Base-by-base conservation (phyloP, 1,140 invertebrate species). In the Propsilocerus akamusi region DNA sequence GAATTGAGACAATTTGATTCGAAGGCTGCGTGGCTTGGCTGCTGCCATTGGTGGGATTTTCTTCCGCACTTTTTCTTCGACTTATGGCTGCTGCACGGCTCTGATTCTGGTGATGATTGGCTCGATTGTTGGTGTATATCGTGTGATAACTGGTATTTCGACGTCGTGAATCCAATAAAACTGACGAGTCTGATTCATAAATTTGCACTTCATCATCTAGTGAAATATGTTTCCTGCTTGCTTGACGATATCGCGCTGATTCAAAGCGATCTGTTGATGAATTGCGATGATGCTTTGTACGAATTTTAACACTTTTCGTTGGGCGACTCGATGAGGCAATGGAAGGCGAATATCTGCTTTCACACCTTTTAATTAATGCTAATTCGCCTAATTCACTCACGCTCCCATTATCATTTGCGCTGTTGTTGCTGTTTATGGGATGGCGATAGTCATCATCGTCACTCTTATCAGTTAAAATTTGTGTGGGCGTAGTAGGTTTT, bases 1-100 rank as follows among this genome's bases (percentile, higher is more conserved):
- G 64, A 55, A 86, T 87, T 26, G 83, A 86, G 47, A 85, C 76
- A 23, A 76, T 68, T 60, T 73, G 67, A 63, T 71, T 61, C 50
- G 58, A 54, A 32, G 64, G 53, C 49, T 48, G 53, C 48, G 52
- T 37, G 37, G 59, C 48, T 54, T 49, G 58, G 54, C 50, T 50
- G 58, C 50, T 48, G 48, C 32, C 20, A 28, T 25, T 12, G 32
- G 8, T 5, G 47, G 41, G n/a, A 30, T 30, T 8, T 20, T 41
- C 8, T 41, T 41, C 34, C 22, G 17, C 34, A 41, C 34, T 41
- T 20, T 41, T 41, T 20, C 22, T 14, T 20, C 34, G 17, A 41
- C 34, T 41, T 20, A 41, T 41, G 12, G 34, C 34, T 41, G 34
- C 17, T 41, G 34, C 34, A 20, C 17, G 34, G 22, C 34, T 20